Conservation (phyloP, 2,888 invertebrate species). For the Pediacus dermestoides region DNA sequence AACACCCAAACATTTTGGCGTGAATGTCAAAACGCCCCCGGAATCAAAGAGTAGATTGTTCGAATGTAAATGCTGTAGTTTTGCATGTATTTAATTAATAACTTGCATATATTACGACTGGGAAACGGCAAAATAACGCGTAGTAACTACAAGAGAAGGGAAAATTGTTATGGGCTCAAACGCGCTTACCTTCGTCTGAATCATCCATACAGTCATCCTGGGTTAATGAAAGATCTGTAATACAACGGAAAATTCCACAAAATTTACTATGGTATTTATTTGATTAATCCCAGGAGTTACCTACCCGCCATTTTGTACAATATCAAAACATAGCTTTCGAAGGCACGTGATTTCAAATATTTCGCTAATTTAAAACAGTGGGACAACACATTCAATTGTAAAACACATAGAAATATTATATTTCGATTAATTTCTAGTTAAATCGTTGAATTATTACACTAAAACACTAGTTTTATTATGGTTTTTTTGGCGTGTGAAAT, state of each 20-base stretch:
- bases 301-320: constrained; percentile 51
- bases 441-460: constrained; percentile 16
- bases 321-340: constrained; percentile 48
- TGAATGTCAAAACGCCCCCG: too few species aligned
- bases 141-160: too few species aligned
- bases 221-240: constrained; percentile 43
- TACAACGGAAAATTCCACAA: constrained; percentile 1
- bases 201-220: constrained; percentile 44
- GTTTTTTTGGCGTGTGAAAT: constrained; percentile 22
- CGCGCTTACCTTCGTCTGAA: constrained; percentile 47
- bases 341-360: constrained; percentile 44
- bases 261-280: background rate
- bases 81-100: too few species aligned
- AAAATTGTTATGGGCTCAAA: too few species aligned
- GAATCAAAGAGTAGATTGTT: too few species aligned
- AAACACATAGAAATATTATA: constrained; percentile 19
- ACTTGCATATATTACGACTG: too few species aligned
- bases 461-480: constrained; percentile 18
- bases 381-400: constrained; percentile 19
- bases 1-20: too few species aligned
- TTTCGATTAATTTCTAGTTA: constrained; percentile 16
- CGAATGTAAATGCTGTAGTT: too few species aligned
- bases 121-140: too few species aligned
- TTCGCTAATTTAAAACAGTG: constrained; percentile 18
- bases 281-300: constrained; percentile 30